Conservation (phyloP, 2,113 vertebrate species). For the Deroptyus accipitrinus region DNA sequence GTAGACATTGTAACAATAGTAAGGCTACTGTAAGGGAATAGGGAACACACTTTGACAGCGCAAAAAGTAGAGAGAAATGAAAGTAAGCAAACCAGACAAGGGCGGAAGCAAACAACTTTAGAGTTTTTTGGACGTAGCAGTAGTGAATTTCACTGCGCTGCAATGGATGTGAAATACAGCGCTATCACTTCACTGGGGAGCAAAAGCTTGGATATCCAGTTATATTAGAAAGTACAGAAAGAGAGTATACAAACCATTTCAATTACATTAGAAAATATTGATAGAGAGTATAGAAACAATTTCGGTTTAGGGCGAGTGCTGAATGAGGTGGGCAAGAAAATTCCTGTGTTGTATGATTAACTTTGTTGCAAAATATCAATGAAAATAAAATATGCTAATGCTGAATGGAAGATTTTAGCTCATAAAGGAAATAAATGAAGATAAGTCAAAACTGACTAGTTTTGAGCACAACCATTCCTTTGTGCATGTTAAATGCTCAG, state of each 20-base stretch:
- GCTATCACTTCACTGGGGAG: not conserved
- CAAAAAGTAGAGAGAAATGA: not conserved
- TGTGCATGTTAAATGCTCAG: not conserved
- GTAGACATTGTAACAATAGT: not conserved
- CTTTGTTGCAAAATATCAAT: not conserved
- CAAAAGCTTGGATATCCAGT: not conserved
- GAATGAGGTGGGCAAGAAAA: not conserved
- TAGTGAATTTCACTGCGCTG: fast-evolving
- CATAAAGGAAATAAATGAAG: not conserved
- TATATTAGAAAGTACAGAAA: fast-evolving
- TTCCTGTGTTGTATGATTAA: not conserved
- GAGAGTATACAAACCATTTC: not conserved
- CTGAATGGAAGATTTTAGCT: not conserved
- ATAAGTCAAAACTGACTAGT: not conserved
- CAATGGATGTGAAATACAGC: not conserved
- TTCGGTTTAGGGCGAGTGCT: not conserved
- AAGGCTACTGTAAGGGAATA: not conserved
- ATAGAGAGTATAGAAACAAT: not conserved
- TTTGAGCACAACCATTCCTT: not conserved
- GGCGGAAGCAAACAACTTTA: not conserved
- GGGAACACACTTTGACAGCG: not conserved
- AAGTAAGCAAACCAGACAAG: not conserved
- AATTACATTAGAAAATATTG: not conserved
- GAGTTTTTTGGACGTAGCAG: fast-evolving
- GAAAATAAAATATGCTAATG: not conserved